Evolutionary conservation across 1,140 invertebrate species (phyloP).

Genomic region (Agrilus planipennis): DNA sequence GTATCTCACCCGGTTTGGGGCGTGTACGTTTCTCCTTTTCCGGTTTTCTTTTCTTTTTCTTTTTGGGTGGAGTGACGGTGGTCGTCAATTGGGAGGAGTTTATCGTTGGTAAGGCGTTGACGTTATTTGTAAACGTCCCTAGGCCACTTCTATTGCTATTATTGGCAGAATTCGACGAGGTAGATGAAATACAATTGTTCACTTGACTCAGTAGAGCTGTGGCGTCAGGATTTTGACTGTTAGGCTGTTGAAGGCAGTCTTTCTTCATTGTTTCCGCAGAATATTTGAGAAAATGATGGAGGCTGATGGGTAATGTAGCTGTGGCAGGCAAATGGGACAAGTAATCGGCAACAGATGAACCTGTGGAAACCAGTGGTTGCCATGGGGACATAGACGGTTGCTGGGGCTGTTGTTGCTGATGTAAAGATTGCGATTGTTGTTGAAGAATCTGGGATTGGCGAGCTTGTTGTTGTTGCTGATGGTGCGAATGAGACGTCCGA

Average conservation of each 20-base stretch:
- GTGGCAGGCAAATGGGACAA: conserved; percentile 58
- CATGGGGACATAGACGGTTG: conserved; percentile 34
- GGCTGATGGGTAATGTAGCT: conserved; percentile 61
- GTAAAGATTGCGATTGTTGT: conserved; percentile 13
- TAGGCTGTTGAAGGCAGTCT: conserved; percentile 36
- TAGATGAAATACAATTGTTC: conserved; percentile 8
- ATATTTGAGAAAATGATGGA: conserved; percentile 76
- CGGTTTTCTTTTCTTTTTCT: conserved; percentile 73
- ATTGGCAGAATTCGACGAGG: conserved; percentile 11
- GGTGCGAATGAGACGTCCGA: conserved; percentile 19
- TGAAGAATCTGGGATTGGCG: conserved; percentile 16
- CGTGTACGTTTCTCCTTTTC: conserved; percentile 67
- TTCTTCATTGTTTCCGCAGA: conserved; percentile 66
- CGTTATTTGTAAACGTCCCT: conserved; percentile 31
- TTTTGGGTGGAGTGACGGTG: conserved; percentile 43
- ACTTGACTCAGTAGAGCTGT: conserved; percentile 20
- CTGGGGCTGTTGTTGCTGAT: conserved; percentile 20
- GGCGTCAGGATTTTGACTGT: conserved; percentile 22
- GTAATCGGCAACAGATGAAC: conserved; percentile 70
- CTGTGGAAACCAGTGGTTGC: conserved; percentile 63
- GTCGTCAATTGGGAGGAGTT: conserved; percentile 14
- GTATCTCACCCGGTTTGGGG: conserved; percentile 70
- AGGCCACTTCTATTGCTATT: conserved; percentile 4
- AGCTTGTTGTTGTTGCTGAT: conserved; percentile 18
- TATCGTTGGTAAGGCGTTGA: conserved; percentile 18